A percentile compares a stretch with the other conserved stretches of the same genome.
Evolutionary conservation across 2,888 invertebrate species (phyloP).

Genomic region (Xestia c-nigrum): DNA sequence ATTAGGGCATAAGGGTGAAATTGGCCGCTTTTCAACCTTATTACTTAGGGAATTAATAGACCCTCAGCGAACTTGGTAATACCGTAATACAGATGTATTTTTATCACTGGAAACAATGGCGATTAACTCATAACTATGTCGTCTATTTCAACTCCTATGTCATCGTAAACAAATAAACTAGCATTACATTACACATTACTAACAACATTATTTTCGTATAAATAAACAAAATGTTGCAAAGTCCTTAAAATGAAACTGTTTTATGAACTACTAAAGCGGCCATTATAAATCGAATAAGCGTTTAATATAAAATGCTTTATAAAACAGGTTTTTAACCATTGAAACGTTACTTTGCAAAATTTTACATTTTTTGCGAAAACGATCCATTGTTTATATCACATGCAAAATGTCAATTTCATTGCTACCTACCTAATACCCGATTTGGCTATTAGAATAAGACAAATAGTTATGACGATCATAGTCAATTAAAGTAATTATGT

Average conservation of each 20-base stretch:
- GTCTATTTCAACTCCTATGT: conserved; percentile 18
- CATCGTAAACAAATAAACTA: conserved; percentile 20
- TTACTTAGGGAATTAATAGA: too few relatives aligned
- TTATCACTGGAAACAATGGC: conserved; percentile 46
- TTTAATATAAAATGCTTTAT: background rate
- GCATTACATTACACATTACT: conserved; percentile 21
- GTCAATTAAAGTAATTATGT: conserved; percentile 21
- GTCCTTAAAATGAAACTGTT: conserved; percentile 7
- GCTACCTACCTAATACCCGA: conserved; percentile 61
- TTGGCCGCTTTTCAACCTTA: too few relatives aligned
- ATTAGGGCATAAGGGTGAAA: too few relatives aligned
- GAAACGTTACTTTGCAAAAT: conserved; percentile 35
- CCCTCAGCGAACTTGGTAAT: too few relatives aligned
- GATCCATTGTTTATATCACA: conserved; percentile 53
- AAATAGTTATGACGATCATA: conserved; percentile 58
- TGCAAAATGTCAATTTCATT: conserved; percentile 57
- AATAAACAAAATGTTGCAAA: conserved; percentile 38
- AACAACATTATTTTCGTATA: conserved; percentile 29
- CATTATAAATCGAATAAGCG: conserved; percentile 9
- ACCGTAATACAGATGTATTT: conserved; percentile 16
- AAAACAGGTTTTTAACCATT: conserved; percentile 38
- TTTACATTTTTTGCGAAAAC: conserved; percentile 42
- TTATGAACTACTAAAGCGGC: conserved; percentile 19
- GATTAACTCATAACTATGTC: conserved; percentile 14
- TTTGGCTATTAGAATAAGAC: conserved; percentile 54